Conservation (phyloP, 2,888 invertebrate species). For the Eupithecia dodoneata region DNA sequence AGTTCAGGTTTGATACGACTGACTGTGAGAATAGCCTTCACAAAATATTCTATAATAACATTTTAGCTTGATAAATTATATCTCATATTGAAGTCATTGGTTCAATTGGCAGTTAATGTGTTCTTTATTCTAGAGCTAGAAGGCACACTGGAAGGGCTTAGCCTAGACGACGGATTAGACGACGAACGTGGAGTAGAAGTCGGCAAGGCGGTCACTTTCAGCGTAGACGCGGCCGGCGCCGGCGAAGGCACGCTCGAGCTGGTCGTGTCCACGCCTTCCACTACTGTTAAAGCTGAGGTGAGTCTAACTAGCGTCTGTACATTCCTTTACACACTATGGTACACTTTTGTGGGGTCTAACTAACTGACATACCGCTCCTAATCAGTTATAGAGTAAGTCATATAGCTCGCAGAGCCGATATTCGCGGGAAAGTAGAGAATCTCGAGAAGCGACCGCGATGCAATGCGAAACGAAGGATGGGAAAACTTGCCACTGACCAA, state of each 20-base stretch:
- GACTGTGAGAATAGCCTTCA: not conserved
- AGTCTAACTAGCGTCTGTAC: not conserved
- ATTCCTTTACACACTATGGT: no score
- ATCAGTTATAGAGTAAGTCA: not conserved
- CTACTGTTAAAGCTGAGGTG: conserved; percentile 94
- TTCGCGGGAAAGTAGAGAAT: not conserved
- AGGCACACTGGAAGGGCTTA: conserved; percentile 79
- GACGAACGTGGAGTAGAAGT: conserved; percentile 85
- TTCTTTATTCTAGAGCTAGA: conserved; percentile 68
- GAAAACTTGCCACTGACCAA: no score
- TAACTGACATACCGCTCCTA: not conserved
- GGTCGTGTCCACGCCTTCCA: conserved; percentile 94
- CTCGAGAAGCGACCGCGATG: no score
- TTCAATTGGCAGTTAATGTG: not conserved
- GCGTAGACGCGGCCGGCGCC: conserved; percentile 97
- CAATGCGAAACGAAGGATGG: no score
- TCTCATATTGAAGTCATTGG: not conserved
- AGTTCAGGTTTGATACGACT: not conserved
- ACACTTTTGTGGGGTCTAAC: no score
- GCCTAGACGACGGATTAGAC: conserved; percentile 73
- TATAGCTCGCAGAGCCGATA: not conserved
- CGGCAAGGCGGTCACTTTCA: conserved; percentile 94
- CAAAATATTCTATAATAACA: not conserved
- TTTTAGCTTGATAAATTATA: not conserved
- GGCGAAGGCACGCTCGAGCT: conserved; percentile 97